Base-by-base conservation (phyloP, 2,113 vertebrate genomes). In the Poicephalus gulielmi region DNA sequence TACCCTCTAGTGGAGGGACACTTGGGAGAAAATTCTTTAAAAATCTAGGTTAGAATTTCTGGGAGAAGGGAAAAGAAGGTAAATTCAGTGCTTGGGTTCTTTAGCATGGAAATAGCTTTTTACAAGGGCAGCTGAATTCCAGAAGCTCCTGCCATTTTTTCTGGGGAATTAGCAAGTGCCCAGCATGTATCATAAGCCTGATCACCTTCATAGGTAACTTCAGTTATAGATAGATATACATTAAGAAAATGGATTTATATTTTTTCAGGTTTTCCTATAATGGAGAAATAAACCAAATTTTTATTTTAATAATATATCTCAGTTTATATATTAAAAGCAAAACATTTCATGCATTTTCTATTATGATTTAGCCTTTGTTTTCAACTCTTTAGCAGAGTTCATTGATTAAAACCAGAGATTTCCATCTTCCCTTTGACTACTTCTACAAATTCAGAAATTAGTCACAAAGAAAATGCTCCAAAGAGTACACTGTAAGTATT, bases 1-100 rank as follows among this genome's bases (percentile, higher is more conserved):
- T 92, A 71, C 66, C 14, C 31, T 83, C 33, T 75, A 73, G 41
- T 59, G 74, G 62, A 86, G 33, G 57, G 28, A 80, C 20, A 19
- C 46, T 74, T 67, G 27, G 3, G 30, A 57, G 35, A 79, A 87
- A 71, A 63, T 23, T 15, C 47, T 90, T 83, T 55, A n/a, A 73
- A 90, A 93, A 90, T 73, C 78, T 85, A 53, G 10, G 25, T 79
- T 80, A 73, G 67, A 10, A 71, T 84, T 67, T 84, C 59, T 43
- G 7, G 17, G 28, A 15, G 25, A 8, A 23, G 5, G 5, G 0
- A 6, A 17, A n/a, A 60, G 33, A 15, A 62, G 5, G 8, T 55
- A 31, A 77, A 78, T 75, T 76, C 10, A 59, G 33, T 35, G 37
- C 43, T 87, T 75, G 31, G 33, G 10, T 49, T 93, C 33, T 5